Percentiles rank a stretch among this genome's conserved stretches.
phyloP scores from a whole-genome alignment of 2,797 vertebrate genomes.

The Okamejei kenojei region DNA sequence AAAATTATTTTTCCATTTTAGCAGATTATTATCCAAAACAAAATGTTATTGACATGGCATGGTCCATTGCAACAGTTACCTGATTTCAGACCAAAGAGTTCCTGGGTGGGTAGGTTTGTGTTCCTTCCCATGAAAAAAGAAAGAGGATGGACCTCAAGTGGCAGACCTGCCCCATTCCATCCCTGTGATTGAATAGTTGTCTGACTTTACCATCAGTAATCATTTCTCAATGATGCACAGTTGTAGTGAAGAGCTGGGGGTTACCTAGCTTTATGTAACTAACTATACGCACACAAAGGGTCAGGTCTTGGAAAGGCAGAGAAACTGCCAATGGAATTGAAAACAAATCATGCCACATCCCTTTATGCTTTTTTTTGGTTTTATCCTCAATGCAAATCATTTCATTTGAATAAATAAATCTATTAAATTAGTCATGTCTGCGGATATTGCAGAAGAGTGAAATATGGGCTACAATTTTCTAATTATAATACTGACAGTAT shows the following conservation, averaged over 20 bases:
- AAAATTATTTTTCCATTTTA: not conserved
- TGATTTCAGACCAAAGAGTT: not conserved
- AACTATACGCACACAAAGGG: not conserved
- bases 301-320: not conserved
- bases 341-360: not conserved
- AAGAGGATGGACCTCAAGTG: not conserved
- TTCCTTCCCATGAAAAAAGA: not conserved
- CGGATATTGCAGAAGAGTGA: not conserved
- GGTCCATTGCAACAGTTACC: not conserved
- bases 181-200: not conserved
- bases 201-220: not conserved
- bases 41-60: not conserved
- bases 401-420: constrained; percentile 9
- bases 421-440: not conserved
- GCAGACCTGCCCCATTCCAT: not conserved
- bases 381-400: not conserved
- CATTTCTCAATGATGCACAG: not conserved
- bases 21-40: not conserved
- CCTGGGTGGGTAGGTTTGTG: not conserved
- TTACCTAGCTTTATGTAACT: not conserved
- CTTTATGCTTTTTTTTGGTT: not conserved
- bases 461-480: not conserved
- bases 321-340: not conserved
- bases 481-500: not conserved
- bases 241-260: not conserved